A percentile compares a stretch with the other conserved stretches of the same genome.
These are phyloP conservation scores for Parnassius smintheus DNA, from an alignment of 2,888 invertebrate genomes.

Conservation along the genomic window DNA sequence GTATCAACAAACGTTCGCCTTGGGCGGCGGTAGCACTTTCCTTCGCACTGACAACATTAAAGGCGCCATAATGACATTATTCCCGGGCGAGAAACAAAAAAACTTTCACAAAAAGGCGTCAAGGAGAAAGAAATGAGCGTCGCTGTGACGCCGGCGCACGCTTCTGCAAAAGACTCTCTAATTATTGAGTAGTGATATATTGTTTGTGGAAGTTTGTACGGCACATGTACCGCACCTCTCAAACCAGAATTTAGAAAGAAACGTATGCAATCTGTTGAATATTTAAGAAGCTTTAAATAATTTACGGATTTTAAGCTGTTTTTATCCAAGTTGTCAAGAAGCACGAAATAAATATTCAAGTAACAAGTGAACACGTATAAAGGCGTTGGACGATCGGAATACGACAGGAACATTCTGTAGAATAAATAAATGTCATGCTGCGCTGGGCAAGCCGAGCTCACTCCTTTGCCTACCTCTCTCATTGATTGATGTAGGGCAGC, in stretches of 20 bases:
- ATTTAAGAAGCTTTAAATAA: slow-evolving; percentile 1
- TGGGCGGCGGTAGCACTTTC: slow-evolving; percentile 74
- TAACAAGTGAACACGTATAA: slow-evolving; percentile 59
- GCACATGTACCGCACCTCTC: slow-evolving; percentile 5
- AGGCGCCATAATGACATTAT: slow-evolving; percentile 81
- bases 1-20: slow-evolving; percentile 80
- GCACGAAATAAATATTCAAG: slow-evolving; percentile 32
- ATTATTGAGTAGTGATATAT: slow-evolving; percentile 67
- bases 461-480: slow-evolving; percentile 50
- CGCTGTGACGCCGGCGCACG: slow-evolving; percentile 44
- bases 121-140: slow-evolving; percentile 60
- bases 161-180: slow-evolving; percentile 55
- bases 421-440: slow-evolving; percentile 77
- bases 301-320: slow-evolving; percentile 7
- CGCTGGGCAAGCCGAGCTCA: slow-evolving; percentile 28
- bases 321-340: slow-evolving; percentile 28
- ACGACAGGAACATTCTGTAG: slow-evolving; percentile 67
- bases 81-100: slow-evolving; percentile 74
- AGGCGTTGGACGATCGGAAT: slow-evolving; percentile 50
- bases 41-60: slow-evolving; percentile 78
- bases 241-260: neutral
- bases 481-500: slow-evolving; percentile 66
- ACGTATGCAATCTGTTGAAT: neutral
- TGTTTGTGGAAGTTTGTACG: slow-evolving; percentile 46
- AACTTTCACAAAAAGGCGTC: slow-evolving; percentile 68